These are phyloP conservation scores for Austrofundulus limnaeus DNA, from an alignment of 2,113 vertebrate genomes.

Conservation along the genomic window DNA sequence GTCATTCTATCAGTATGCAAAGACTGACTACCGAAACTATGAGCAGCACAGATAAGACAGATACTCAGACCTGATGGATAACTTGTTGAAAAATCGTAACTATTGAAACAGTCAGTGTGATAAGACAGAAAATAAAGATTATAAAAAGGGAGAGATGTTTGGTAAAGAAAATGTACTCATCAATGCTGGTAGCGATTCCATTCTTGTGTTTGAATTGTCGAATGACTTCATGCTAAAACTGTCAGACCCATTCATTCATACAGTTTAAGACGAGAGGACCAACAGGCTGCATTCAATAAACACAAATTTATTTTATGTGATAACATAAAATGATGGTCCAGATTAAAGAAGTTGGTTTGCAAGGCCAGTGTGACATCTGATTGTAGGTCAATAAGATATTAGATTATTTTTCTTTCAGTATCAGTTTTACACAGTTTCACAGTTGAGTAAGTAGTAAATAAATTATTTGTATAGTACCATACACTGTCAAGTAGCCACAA, in stretches of 20 bases:
- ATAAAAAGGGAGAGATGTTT: no score
- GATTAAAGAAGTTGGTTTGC: slow-evolving; percentile 60
- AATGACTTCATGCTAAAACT: not conserved
- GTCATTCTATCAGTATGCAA: no score
- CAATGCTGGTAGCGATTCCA: not conserved
- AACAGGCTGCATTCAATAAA: not conserved
- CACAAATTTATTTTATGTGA: not conserved
- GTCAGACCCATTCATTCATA: not conserved
- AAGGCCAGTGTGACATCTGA: slow-evolving; percentile 54
- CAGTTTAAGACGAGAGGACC: not conserved
- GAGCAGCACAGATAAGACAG: slow-evolving; percentile 18
- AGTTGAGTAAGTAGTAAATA: no score
- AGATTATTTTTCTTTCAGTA: not conserved
- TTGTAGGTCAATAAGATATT: slow-evolving; percentile 5
- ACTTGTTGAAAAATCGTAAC: not conserved
- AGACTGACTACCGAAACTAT: slow-evolving; percentile 16
- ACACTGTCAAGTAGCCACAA: no score
- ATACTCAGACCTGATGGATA: slow-evolving; percentile 35
- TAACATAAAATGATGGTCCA: not conserved
- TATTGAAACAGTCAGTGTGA: not conserved
- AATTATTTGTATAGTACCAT: no score
- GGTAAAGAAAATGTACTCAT: not conserved
- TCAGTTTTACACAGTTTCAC: slow-evolving; percentile 10
- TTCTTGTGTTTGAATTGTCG: not conserved
- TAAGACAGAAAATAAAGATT: not conserved